phyloP scores from a whole-genome alignment of 23 tunicate genomes.

The Halocynthia aurantium region DNA sequence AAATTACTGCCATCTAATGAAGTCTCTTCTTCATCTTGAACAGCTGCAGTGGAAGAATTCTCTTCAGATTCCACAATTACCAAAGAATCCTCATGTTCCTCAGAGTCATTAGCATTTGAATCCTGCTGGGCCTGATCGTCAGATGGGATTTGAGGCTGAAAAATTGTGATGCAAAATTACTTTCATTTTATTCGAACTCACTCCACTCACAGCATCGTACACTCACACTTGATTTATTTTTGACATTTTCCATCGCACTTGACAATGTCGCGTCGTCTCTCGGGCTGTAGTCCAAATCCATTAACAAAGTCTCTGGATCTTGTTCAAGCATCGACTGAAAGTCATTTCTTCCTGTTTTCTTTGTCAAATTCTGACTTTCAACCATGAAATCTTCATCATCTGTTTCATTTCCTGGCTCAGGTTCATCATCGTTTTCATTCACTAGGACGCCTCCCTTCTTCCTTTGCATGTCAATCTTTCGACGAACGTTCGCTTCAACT shows the following conservation, averaged over 20 bases:
- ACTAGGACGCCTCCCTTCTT: not conserved
- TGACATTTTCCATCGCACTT: no score
- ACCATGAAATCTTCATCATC: not conserved
- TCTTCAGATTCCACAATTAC: not conserved
- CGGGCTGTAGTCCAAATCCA: constrained; percentile 32
- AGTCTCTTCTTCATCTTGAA: not conserved
- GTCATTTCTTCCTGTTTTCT: not conserved
- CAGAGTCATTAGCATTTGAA: no score
- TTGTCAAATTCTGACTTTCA: not conserved
- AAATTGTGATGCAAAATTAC: no score
- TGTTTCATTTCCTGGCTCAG: no score
- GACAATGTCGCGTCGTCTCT: not conserved
- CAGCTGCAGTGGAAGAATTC: not conserved
- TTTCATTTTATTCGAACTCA: no score
- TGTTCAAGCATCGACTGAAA: constrained; percentile 29
- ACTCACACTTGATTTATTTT: no score
- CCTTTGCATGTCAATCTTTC: constrained; percentile 5
- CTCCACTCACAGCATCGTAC: no score
- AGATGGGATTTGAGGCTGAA: no score
- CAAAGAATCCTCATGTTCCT: not conserved
- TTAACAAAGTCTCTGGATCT: constrained; percentile 17
- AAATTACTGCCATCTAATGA: not conserved
- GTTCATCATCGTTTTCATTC: not conserved
- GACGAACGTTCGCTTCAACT: constrained; percentile 28
- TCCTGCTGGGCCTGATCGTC: no score